These are phyloP conservation scores for Tragelaphus buxtoni DNA, from an alignment of 2,113 vertebrate genomes.

Conservation along the genomic window DNA sequence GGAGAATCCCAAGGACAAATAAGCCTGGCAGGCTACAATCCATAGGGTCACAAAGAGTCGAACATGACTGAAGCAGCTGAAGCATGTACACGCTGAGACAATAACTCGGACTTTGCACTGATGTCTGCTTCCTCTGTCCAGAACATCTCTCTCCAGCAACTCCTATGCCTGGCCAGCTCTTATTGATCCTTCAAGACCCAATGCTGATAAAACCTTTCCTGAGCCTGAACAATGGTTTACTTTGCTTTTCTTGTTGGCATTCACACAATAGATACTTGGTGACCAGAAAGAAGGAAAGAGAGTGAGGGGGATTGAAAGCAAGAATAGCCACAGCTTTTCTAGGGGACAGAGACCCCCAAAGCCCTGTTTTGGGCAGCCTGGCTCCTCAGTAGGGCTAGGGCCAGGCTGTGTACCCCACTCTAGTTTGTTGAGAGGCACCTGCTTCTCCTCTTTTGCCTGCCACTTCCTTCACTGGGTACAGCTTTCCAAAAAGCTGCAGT, in stretches of 20 bases:
- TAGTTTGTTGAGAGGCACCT: neutral
- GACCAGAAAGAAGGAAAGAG: neutral
- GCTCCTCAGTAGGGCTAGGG: neutral
- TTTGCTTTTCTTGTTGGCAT: neutral
- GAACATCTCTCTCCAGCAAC: neutral
- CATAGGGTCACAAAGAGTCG: neutral
- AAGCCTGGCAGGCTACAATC: neutral
- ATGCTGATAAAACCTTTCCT: neutral
- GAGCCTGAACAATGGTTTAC: neutral
- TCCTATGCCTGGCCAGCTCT: neutral
- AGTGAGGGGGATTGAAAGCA: neutral
- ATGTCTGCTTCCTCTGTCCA: neutral
- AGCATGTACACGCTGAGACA: neutral
- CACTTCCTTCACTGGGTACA: slow-evolving; percentile 16
- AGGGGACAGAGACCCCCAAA: neutral
- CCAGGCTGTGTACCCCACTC: neutral
- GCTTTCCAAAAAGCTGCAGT: slow-evolving; percentile 46
- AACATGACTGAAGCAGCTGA: neutral
- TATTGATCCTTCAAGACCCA: neutral
- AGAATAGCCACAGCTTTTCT: neutral
- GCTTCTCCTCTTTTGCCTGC: neutral
- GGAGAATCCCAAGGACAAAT: neutral
- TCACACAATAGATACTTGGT: neutral
- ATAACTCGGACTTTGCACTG: neutral
- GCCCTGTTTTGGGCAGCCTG: neutral